A percentile compares a stretch with the other conserved stretches of the same genome.
Conservation (phyloP, 2,113 vertebrate genomes). For the Rhinopithecus roxellana region DNA sequence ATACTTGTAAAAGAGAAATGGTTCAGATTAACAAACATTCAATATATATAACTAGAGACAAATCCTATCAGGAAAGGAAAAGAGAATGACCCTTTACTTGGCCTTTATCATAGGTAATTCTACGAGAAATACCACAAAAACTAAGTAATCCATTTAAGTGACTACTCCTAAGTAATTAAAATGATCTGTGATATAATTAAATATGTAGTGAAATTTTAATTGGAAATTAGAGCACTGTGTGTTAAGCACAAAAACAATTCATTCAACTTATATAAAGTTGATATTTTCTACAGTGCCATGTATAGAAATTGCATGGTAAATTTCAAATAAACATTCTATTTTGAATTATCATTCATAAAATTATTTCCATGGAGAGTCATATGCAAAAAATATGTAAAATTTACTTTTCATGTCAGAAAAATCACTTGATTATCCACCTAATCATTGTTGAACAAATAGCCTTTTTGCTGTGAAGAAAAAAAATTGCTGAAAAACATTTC, state of each 20-base stretch:
- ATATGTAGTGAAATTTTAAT: constrained; percentile 58
- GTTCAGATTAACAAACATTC: background rate
- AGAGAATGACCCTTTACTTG: background rate
- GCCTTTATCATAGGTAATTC: background rate
- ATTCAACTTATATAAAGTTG: background rate
- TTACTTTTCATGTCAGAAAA: background rate
- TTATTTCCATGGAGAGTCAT: background rate
- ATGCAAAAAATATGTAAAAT: background rate
- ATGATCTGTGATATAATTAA: constrained; percentile 49
- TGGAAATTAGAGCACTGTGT: constrained; percentile 21
- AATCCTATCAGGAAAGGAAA: background rate
- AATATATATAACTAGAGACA: background rate
- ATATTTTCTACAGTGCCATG: background rate
- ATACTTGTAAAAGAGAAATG: background rate
- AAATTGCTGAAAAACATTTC: background rate
- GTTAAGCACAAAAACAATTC: constrained; percentile 3
- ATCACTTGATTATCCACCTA: background rate
- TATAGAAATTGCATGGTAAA: background rate
- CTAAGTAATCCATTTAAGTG: background rate
- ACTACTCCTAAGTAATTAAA: constrained; percentile 35
- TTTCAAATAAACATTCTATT: background rate
- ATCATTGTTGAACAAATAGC: background rate
- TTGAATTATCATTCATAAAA: background rate
- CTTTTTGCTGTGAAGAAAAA: background rate
- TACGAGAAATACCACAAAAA: background rate